Conservation (phyloP, 2,797 vertebrate species). For the Tamandua tetradactyla region DNA sequence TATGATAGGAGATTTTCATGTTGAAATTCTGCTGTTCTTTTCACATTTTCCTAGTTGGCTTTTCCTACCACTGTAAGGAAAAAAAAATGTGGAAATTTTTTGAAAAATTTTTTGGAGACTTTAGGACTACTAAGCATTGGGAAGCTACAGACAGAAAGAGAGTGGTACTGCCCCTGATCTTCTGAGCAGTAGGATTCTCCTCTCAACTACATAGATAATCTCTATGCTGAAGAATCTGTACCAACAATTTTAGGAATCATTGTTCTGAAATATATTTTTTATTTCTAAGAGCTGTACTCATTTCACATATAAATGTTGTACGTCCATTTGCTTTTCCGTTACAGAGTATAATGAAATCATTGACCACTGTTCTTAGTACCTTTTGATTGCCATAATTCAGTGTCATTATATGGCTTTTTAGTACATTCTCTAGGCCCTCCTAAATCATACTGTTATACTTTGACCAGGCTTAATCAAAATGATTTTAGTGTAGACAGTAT, state of each 20-base stretch:
- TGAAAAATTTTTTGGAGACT: neutral
- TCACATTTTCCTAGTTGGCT: neutral
- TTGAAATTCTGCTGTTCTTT: neutral
- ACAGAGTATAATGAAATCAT: neutral
- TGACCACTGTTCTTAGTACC: neutral
- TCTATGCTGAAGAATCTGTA: neutral
- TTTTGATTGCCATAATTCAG: neutral
- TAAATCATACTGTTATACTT: neutral
- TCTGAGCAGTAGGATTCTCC: neutral
- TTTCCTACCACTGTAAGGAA: too few species aligned
- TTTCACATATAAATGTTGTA: neutral
- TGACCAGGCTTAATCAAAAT: neutral
- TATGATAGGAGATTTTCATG: neutral
- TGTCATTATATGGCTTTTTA: neutral
- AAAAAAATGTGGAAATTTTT: fast-evolving
- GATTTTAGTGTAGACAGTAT: neutral
- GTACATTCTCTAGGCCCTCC: neutral
- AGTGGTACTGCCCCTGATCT: neutral
- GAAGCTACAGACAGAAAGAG: neutral
- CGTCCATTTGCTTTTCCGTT: slow-evolving; percentile 43
- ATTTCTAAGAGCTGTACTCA: neutral
- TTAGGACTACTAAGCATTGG: neutral
- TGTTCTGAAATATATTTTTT: neutral
- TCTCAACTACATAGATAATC: fast-evolving
- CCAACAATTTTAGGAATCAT: neutral